phyloP scores from a whole-genome alignment of 2,888 invertebrate species.

The Habrosyne pyritoides region DNA sequence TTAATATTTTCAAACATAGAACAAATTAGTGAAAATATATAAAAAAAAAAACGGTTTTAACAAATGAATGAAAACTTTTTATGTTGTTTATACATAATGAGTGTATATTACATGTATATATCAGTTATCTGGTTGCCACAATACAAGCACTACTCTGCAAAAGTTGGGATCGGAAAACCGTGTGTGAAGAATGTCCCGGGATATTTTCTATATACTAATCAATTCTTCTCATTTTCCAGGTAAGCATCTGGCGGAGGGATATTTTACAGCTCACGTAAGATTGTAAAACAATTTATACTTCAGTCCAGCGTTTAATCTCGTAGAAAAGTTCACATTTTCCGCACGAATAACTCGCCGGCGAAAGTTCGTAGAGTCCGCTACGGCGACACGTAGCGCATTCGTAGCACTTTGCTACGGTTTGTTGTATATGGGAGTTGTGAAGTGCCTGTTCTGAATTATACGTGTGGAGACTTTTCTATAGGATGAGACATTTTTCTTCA shows the following conservation, averaged over 20 bases:
- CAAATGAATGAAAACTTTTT: too few relatives aligned
- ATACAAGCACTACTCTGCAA: too few relatives aligned
- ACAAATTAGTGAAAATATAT: too few relatives aligned
- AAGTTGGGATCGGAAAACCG: too few relatives aligned
- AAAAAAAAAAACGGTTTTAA: too few relatives aligned
- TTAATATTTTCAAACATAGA: too few relatives aligned
- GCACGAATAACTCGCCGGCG: background rate
- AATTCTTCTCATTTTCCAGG: background rate
- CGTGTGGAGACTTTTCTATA: background rate
- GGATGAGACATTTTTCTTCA: too few relatives aligned
- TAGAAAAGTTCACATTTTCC: background rate
- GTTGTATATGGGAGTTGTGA: background rate
- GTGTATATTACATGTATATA: too few relatives aligned
- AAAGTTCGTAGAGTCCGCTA: background rate
- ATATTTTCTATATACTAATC: background rate
- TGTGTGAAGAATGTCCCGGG: too few relatives aligned
- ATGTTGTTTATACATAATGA: too few relatives aligned
- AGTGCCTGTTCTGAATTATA: background rate
- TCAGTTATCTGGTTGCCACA: too few relatives aligned
- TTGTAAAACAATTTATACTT: background rate
- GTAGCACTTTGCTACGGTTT: constrained; percentile 4
- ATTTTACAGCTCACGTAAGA: constrained; percentile 1
- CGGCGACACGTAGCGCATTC: background rate
- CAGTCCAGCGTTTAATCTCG: background rate
- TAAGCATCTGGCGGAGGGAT: background rate